Percentiles rank a stretch among this genome's conserved stretches.
These are phyloP conservation scores for Sesamia nonagrioides DNA, from an alignment of 1,140 invertebrate species.

Conservation along the genomic window DNA sequence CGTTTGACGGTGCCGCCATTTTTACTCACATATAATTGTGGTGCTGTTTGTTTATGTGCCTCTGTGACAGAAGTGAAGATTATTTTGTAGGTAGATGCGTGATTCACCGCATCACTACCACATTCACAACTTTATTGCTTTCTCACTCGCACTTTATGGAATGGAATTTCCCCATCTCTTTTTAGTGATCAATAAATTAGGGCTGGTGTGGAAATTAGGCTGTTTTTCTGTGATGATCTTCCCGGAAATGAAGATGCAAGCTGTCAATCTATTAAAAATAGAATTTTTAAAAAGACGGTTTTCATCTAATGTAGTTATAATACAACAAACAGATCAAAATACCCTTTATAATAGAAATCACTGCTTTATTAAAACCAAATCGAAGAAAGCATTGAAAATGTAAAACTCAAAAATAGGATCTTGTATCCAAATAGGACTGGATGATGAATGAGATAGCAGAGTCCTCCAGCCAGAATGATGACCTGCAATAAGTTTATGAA, in stretches of 20 bases:
- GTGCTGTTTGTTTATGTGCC: slow-evolving; percentile 41
- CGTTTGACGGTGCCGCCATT: slow-evolving; percentile 93
- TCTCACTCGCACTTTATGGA: slow-evolving; percentile 26
- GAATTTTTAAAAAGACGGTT: neutral
- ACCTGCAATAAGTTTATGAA: neutral
- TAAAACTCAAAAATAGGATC: too few relatives aligned
- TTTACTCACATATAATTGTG: slow-evolving; percentile 45
- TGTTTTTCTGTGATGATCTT: neutral
- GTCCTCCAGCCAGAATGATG: neutral
- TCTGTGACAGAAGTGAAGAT: slow-evolving; percentile 41
- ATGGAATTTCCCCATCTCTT: neutral
- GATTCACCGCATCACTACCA: slow-evolving; percentile 54
- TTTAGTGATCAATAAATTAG: slow-evolving; percentile 54
- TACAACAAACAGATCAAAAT: neutral
- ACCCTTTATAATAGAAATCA: neutral
- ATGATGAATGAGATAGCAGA: neutral
- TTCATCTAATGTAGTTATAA: neutral
- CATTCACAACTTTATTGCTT: slow-evolving; percentile 35
- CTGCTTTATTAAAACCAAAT: too few relatives aligned
- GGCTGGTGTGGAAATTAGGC: slow-evolving; percentile 30
- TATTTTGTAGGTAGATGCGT: slow-evolving; percentile 23
- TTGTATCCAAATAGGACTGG: too few relatives aligned
- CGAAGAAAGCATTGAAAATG: too few relatives aligned
- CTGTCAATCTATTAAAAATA: slow-evolving; percentile 1
- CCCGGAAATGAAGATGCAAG: neutral